phyloP scores from a whole-genome alignment of 2,113 vertebrate genomes.

The Coracopsis vasa region DNA sequence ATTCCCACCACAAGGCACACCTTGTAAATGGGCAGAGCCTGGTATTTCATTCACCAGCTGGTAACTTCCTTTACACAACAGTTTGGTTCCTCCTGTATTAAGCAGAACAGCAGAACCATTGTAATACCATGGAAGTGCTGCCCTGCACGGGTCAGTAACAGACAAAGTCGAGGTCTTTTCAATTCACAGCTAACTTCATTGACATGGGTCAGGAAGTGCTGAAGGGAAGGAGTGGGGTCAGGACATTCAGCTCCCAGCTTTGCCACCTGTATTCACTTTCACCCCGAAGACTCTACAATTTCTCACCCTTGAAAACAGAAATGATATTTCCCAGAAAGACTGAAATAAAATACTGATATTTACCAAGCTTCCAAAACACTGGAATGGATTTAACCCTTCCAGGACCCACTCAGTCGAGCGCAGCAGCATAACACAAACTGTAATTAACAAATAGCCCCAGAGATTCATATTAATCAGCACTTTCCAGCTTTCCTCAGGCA shows the following conservation, averaged over 20 bases:
- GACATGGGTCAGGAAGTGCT: background rate
- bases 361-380: background rate
- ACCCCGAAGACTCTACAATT: background rate
- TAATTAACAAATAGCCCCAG: slow-evolving; percentile 4
- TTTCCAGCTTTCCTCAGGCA: background rate
- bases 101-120: background rate
- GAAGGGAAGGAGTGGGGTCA: background rate
- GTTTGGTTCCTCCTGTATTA: background rate
- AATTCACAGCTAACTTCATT: background rate
- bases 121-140: background rate
- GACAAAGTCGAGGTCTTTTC: background rate
- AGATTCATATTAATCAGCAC: background rate
- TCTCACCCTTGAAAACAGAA: background rate
- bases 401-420: background rate
- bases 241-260: background rate
- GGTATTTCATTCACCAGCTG: background rate
- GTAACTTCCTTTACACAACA: background rate
- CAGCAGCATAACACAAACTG: background rate
- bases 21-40: background rate
- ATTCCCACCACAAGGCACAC: background rate
- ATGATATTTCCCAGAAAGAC: background rate
- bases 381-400: background rate
- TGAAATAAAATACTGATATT: background rate
- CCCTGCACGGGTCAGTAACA: background rate
- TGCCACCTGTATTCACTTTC: background rate